phyloP scores from a whole-genome alignment of 1,140 invertebrate species.

The Drosophila bocki region DNA sequence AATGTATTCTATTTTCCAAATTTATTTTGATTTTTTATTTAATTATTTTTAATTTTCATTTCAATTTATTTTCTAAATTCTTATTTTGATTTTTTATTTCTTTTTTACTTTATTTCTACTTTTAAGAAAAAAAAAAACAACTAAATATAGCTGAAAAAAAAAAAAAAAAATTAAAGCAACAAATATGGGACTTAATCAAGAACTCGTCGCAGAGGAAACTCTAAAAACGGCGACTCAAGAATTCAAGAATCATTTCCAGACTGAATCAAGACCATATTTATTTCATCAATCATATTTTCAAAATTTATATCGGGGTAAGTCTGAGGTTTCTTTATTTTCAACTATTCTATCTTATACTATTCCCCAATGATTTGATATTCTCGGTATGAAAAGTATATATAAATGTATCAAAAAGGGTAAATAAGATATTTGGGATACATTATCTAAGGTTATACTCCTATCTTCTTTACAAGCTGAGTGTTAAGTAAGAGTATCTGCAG shows the following conservation, averaged over 20 bases:
- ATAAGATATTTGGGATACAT: not conserved
- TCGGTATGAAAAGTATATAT: too few species aligned
- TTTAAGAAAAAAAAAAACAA: not conserved
- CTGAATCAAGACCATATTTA: not conserved
- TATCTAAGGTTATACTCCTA: not conserved
- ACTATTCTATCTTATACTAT: too few species aligned
- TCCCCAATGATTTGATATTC: not conserved
- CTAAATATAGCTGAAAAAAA: not conserved
- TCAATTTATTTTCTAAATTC: not conserved
- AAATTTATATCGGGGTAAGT: constrained; percentile 9
- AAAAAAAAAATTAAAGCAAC: not conserved
- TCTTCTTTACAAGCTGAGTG: not conserved
- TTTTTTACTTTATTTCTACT: not conserved
- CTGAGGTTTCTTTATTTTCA: not conserved
- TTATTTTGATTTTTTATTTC: not conserved
- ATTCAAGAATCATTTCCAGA: constrained; percentile 1
- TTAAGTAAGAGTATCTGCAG: too few species aligned
- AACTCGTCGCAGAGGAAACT: not conserved
- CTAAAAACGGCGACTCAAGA: not conserved
- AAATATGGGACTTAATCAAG: not conserved
- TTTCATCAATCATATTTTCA: not conserved
- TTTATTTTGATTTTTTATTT: not conserved
- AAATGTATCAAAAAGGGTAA: not conserved
- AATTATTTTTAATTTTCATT: not conserved
- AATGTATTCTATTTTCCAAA: not conserved